phyloP scores from a whole-genome alignment of 2,113 vertebrate genomes.

The Chinchilla lanigera region DNA sequence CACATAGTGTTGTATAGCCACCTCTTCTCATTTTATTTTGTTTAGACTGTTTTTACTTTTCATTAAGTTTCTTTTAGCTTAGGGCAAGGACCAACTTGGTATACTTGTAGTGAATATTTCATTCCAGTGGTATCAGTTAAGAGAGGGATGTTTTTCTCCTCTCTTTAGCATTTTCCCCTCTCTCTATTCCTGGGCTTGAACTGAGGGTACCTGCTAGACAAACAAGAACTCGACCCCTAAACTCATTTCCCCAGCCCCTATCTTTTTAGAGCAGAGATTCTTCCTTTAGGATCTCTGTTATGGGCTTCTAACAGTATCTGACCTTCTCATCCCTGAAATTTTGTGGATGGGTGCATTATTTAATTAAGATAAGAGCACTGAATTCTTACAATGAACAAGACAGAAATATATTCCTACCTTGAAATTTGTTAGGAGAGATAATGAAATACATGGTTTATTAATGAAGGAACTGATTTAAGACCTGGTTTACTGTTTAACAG shows the following conservation, averaged over 20 bases:
- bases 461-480: conserved; percentile 40
- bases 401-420: conserved; percentile 13
- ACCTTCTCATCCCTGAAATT: neutral
- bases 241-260: neutral
- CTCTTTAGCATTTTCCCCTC: neutral
- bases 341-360: conserved; percentile 15
- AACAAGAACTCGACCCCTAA: neutral
- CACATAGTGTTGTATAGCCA: neutral
- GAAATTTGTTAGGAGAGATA: conserved; percentile 44
- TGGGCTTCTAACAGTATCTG: neutral
- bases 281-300: conserved; percentile 7
- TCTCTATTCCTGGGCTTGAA: neutral
- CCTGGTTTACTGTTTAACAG: conserved; percentile 24
- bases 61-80: neutral
- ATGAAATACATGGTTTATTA: conserved; percentile 8
- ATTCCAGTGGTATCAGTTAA: conserved; percentile 11
- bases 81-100: conserved; percentile 3
- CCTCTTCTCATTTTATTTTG: conserved; percentile 12
- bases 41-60: conserved; percentile 44
- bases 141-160: conserved; percentile 18
- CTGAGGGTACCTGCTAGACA: neutral
- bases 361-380: conserved; percentile 47
- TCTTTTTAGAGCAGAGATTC: conserved; percentile 10
- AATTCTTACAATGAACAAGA: neutral
- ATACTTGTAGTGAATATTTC: neutral